Evolutionary conservation across 2,797 vertebrate genomes (phyloP).

Genomic region (Tenualosa thibaudeaui): DNA sequence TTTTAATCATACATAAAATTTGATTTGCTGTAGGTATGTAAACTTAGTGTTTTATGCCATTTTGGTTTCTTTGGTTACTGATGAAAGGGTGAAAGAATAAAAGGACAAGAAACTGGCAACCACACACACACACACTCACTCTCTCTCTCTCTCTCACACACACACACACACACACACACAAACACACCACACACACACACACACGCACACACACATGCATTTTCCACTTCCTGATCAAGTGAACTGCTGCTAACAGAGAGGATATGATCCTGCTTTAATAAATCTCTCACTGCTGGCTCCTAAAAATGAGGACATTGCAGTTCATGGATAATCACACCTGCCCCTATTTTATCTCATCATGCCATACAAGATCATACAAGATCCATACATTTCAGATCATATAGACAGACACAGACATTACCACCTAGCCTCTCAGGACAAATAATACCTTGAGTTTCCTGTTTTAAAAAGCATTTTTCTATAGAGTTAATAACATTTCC

Average conservation of each 20-base stretch:
- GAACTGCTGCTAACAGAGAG: background rate
- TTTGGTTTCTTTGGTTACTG: background rate
- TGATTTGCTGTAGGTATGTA: background rate
- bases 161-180: background rate
- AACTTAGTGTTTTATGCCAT: background rate
- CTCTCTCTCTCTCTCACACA: background rate
- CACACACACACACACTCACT: background rate
- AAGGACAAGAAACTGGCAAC: background rate
- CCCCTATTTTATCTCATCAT: background rate
- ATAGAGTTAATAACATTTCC: background rate
- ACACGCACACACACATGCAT: background rate
- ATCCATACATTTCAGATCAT: background rate
- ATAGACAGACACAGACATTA: background rate
- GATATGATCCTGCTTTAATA: background rate
- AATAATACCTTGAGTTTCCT: background rate
- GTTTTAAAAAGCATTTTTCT: background rate
- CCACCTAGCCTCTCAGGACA: constrained; percentile 1
- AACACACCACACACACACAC: background rate
- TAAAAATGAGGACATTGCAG: constrained; percentile 1
- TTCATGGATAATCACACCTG: constrained; percentile 12
- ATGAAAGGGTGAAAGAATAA: background rate
- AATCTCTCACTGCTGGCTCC: background rate
- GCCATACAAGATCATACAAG: background rate
- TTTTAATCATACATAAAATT: too few relatives aligned
- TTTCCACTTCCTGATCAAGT: constrained; percentile 15